Base-by-base conservation (phyloP, 2,888 invertebrate species). In the Perizoma affinitatum region DNA sequence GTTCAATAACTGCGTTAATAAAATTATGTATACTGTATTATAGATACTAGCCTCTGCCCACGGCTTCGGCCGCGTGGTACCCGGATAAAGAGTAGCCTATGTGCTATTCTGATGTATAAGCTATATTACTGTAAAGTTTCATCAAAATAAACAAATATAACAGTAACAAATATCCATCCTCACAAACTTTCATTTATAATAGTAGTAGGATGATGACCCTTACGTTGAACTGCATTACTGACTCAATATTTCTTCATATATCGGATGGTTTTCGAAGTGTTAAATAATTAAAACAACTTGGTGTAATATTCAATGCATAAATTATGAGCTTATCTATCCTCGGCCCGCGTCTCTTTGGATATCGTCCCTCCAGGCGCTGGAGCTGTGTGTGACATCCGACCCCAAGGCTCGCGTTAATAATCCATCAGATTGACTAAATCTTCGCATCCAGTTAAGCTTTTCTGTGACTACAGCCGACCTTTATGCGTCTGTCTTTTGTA, bases 341-440 rank as follows among this genome's bases (percentile, higher is more conserved):
- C 70, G 70, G 57, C 71, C 73, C 62, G 73, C 56, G 76, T n/a
- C n/a, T n/a, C n/a, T n/a, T n/a, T n/a, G 73, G 80, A 72, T 61
- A 64, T 61, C 63, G 63, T 68, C 75, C 75, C 75, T 73, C 66
- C 68, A 72, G 71, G 76, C 75, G 69, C 74, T 75, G 70, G 75
- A 73, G 70, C 76, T 76, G 78, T 69, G 69, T 73, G 80, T 79
- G 79, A 79, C 78, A 73, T 70, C 71, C 76, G 75, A 74, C 75
- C 77, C 74, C 74, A 75, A 74, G 75, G 73, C 45, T 72, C 65
- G 66, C 76, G 74, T 87, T 82, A 87, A 86, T 86, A 86, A 84
- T 87, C 80, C 80, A 86, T 83, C 75, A 80, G 79, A 80, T 83
- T 85, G 84, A 84, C 82, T 80, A 80, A 85, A 85, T 84, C 83